Evolutionary conservation across 2,888 invertebrate genomes (phyloP), one percentile per base, ranked within the genome.

Genomic region (Eueremaeus valkanovi): DNA sequence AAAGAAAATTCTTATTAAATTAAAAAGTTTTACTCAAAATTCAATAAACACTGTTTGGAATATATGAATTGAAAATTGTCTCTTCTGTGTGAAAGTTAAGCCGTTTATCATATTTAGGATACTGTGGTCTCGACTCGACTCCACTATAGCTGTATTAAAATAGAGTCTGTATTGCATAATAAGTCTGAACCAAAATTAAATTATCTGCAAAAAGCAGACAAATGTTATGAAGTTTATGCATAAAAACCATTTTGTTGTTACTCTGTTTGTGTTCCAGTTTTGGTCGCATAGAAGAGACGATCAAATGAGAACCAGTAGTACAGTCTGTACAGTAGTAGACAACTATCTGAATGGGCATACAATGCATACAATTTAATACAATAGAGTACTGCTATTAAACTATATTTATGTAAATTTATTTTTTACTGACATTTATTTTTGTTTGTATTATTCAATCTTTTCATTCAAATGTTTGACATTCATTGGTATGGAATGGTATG

Each of bases 381-480:
- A 55, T 55, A 24, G 55, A 55, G 18, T 21, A 55, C 3, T 16
- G 8, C 8, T 21, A 21, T 55, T 21, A 55, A 55, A 21, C 6
- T 16, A 21, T 21, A 21, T 55, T 61, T 61, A 61, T 61, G 61
- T 31, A 29, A 61, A 61, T 61, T 61, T 61, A 61, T 61, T 61
- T 61, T 29, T 31, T n/a, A n/a, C 5, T 61, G 29, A 29, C 61
- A 61, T 61, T 61, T 61, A 61, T 55, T 55, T 55, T 16, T 55
- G 13, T 55, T 21, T 55, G 3, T 55, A 27, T 21, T 55, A 55
- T 61, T 61, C 31, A 61, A 16, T 61, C 27, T 61, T 61, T 61
- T 61, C 18, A 29, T 61, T 29, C 51, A 51, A 21, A 16, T 55
- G 2, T 24, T 24, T 21, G 29, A 29, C 16, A n/a, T 16, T 18